Percentiles rank a stretch among this genome's conserved stretches.
Evolutionary conservation across 2,888 invertebrate species (phyloP).

Genomic region (Drosophila acutilabella): DNA sequence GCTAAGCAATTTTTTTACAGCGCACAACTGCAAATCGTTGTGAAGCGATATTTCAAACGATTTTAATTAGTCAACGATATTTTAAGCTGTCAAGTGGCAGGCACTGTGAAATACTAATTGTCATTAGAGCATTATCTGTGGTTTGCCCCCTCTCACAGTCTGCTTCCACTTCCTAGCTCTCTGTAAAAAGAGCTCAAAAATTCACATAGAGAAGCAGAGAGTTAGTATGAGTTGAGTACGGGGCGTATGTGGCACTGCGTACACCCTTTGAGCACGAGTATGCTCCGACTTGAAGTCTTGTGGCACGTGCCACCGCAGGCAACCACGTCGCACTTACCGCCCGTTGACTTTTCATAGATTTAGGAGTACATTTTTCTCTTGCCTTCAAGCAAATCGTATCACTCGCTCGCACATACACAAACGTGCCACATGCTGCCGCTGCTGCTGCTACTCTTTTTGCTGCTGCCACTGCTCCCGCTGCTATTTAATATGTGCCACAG

Average conservation of each 20-base stretch:
- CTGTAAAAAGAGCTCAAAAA: constrained; percentile 4
- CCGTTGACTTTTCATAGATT: constrained; percentile 74
- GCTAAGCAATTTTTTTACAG: constrained; percentile 3
- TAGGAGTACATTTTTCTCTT: constrained; percentile 73
- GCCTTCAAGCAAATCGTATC: constrained; percentile 51
- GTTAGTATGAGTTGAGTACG: not conserved
- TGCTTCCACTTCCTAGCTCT: not conserved
- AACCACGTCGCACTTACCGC: constrained; percentile 59
- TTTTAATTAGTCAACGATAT: constrained; percentile 52
- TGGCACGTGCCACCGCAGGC: constrained; percentile 57
- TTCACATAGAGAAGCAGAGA: not conserved
- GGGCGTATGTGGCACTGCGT: constrained; percentile 17
- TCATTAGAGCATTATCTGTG: constrained; percentile 44
- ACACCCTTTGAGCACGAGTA: constrained; percentile 25
- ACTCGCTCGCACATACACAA: constrained; percentile 35
- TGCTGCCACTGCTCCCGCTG: constrained; percentile 14
- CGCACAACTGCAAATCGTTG: constrained; percentile 42
- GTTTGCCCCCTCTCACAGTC: not conserved
- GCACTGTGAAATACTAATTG: constrained; percentile 49
- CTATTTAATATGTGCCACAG: constrained; percentile 47
- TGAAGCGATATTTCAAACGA: constrained; percentile 34
- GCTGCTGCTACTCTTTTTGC: constrained; percentile 2
- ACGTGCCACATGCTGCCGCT: constrained; percentile 48
- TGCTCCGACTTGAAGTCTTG: constrained; percentile 8
- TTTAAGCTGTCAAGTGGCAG: constrained; percentile 53